Evolutionary conservation across 2,113 vertebrate genomes (phyloP).

Genomic region (Leucopsar rothschildi): DNA sequence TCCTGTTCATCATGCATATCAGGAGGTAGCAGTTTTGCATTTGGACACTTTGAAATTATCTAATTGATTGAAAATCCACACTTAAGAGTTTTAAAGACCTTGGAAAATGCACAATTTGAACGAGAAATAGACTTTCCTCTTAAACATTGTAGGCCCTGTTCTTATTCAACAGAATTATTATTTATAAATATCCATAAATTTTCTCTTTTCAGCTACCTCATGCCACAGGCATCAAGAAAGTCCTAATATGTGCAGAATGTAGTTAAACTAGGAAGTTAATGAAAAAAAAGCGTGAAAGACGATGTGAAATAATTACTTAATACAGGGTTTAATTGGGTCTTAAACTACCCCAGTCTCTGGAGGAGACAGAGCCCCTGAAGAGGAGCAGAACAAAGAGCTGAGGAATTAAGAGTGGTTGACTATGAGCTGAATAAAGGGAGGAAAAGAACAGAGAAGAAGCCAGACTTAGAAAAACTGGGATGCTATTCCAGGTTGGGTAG

Average conservation of each 20-base stretch:
- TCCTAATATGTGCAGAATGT: neutral
- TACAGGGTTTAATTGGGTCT: neutral
- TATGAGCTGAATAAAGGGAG: neutral
- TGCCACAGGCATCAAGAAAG: neutral
- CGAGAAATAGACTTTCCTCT: neutral
- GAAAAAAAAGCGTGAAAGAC: neutral
- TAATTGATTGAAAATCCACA: neutral
- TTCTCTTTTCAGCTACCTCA: neutral
- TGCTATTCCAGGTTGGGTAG: conserved; percentile 31
- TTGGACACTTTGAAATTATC: neutral
- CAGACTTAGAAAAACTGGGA: neutral
- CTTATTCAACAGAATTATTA: neutral
- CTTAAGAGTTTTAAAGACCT: neutral
- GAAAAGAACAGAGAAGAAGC: neutral
- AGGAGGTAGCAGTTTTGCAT: neutral
- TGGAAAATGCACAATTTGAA: neutral
- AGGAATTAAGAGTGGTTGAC: neutral
- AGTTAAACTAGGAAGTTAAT: neutral
- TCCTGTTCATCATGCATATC: neutral
- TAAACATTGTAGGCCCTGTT: neutral
- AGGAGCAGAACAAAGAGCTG: neutral
- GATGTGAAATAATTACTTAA: neutral
- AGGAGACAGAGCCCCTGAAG: neutral
- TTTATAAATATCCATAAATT: neutral
- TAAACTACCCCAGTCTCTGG: neutral